Conservation (phyloP, 2,113 vertebrate species). For the Coreoperca whiteheadi region DNA sequence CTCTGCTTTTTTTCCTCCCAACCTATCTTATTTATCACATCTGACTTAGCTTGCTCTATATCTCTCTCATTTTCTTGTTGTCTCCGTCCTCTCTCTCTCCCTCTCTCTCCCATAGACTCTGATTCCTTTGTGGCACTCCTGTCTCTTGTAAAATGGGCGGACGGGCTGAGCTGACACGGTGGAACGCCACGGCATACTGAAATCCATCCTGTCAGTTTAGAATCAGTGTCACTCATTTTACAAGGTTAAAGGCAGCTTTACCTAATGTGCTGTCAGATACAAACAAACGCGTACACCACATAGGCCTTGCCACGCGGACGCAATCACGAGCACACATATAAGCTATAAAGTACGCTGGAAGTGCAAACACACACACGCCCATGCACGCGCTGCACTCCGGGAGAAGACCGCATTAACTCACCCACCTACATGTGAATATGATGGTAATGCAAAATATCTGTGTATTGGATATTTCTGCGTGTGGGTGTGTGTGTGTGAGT, state of each 20-base stretch:
- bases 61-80: constrained; percentile 20
- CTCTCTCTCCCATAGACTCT: constrained; percentile 3
- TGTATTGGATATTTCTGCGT: constrained; percentile 16
- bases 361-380: constrained; percentile 1
- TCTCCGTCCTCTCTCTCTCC: constrained; percentile 24
- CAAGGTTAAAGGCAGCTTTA: constrained; percentile 79
- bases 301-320: constrained; percentile 19
- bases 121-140: constrained; percentile 51
- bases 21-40: constrained; percentile 43
- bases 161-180: constrained; percentile 70
- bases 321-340: not conserved
- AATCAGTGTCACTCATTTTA: constrained; percentile 78
- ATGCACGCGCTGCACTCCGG: constrained; percentile 2
- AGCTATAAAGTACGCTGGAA: not conserved
- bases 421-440: constrained; percentile 33
- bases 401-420: constrained; percentile 31
- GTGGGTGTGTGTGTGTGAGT: constrained; percentile 23
- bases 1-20: not conserved
- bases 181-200: constrained; percentile 65
- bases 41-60: constrained; percentile 15
- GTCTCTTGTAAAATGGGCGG: constrained; percentile 65
- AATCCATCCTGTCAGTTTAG: constrained; percentile 78
- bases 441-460: constrained; percentile 35
- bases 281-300: constrained; percentile 51
- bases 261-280: constrained; percentile 77